A percentile compares a stretch with the other conserved stretches of the same genome.
Evolutionary conservation across 2,113 vertebrate species (phyloP).

Genomic region (Lipotes vexillifer): DNA sequence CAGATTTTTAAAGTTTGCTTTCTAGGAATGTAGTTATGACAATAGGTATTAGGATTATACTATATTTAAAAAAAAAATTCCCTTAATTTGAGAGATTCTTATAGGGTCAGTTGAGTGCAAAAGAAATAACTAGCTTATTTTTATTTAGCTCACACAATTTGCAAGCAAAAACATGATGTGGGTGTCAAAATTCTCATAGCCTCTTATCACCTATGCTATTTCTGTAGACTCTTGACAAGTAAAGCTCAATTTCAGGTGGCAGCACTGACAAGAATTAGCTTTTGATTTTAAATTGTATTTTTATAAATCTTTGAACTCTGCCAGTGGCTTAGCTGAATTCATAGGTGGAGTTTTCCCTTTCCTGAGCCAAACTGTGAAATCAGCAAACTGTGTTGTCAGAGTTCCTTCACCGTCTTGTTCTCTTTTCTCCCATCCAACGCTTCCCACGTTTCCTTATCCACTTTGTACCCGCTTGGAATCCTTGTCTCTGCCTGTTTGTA

Average conservation of each 20-base stretch:
- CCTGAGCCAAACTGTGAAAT: neutral
- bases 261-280: neutral
- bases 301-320: conserved; percentile 12
- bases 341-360: neutral
- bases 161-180: conserved; percentile 16
- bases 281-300: conserved; percentile 47
- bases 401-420: neutral
- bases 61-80: neutral
- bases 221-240: neutral
- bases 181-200: conserved; percentile 5
- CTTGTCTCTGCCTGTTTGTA: neutral
- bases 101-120: neutral
- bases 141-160: conserved; percentile 40
- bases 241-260: conserved; percentile 43
- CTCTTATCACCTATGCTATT: neutral
- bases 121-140: neutral
- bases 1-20: neutral
- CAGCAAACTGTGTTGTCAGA: neutral
- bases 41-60: neutral
- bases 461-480: neutral
- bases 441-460: neutral
- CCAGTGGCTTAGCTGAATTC: neutral
- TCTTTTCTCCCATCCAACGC: neutral
- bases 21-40: neutral
- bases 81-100: neutral